Percentiles rank a stretch among this genome's conserved stretches.
Evolutionary conservation across 2,888 invertebrate genomes (phyloP).

Genomic region (Conchocele bisecta): DNA sequence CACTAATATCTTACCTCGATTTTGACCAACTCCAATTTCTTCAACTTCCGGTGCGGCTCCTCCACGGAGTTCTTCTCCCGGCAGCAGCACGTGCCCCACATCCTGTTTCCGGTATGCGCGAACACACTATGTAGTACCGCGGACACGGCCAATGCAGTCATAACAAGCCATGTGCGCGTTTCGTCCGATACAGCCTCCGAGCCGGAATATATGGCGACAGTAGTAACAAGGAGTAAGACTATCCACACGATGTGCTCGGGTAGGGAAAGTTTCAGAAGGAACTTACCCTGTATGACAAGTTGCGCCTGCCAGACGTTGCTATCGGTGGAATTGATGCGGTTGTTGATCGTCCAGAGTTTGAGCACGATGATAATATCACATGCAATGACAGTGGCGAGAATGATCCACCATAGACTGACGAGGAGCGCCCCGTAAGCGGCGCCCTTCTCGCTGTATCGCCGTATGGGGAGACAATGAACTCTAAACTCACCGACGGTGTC

Average conservation of each 20-base stretch:
- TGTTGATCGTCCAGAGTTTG: conserved; percentile 71
- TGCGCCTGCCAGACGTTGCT: conserved; percentile 74
- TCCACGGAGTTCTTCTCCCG: conserved; percentile 57
- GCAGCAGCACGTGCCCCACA: conserved; percentile 72
- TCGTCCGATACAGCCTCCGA: conserved; percentile 29
- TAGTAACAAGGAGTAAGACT: conserved; percentile 53
- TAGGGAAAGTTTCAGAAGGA: conserved; percentile 60
- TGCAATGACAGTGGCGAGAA: conserved; percentile 48
- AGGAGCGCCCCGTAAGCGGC: conserved; percentile 64
- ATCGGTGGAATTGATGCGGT: conserved; percentile 71
- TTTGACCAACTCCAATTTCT: conserved; percentile 74
- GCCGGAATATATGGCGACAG: conserved; percentile 63
- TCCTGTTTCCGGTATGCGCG: conserved; percentile 62
- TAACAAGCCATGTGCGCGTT: conserved; percentile 64
- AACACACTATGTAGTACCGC: conserved; percentile 63
- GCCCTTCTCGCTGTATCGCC: conserved; percentile 61
- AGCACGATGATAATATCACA: conserved; percentile 63
- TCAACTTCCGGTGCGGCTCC: conserved; percentile 72
- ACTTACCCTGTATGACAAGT: conserved; percentile 66
- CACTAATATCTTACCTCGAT: conserved; percentile 73
- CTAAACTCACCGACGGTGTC: conserved; percentile 40
- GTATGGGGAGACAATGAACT: conserved; percentile 68
- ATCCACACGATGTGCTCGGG: conserved; percentile 58
- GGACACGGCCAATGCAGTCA: conserved; percentile 56
- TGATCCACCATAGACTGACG: conserved; percentile 64